Evolutionary conservation across 92 coral and sea anemone species (phyloP).

Genomic region (Bergia sp.): DNA sequence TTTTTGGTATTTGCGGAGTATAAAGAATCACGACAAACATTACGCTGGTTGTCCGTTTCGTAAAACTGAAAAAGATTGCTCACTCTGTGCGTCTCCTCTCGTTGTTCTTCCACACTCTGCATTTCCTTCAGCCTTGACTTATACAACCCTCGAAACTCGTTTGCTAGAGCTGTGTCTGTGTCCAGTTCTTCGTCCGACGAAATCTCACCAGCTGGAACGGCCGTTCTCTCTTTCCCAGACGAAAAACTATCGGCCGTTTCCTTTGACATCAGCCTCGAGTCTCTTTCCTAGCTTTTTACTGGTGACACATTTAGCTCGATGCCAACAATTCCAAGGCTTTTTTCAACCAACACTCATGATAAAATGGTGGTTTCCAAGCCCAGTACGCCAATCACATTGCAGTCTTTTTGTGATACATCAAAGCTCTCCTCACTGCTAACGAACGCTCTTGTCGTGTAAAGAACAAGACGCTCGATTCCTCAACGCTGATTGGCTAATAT

Average conservation of each 20-base stretch:
- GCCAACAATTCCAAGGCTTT: background rate
- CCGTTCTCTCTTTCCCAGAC: conserved; percentile 15
- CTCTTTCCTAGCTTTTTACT: background rate
- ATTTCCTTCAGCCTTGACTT: conserved; percentile 79
- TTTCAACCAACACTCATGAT: background rate
- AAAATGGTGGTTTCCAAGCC: background rate
- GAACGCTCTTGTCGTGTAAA: conserved; percentile 57
- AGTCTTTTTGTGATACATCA: background rate
- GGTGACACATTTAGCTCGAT: background rate
- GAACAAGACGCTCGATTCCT: conserved; percentile 81
- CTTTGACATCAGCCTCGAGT: conserved; percentile 35
- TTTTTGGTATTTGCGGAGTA: conserved; percentile 2
- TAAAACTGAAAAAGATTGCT: background rate
- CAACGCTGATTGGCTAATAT: conserved; percentile 74
- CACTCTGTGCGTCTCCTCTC: conserved; percentile 87
- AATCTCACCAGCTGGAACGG: conserved; percentile 55
- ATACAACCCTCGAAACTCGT: conserved; percentile 88
- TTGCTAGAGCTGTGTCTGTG: conserved; percentile 77
- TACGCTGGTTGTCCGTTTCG: conserved; percentile 10
- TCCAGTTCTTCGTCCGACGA: conserved; percentile 74
- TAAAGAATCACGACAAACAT: background rate
- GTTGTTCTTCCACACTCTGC: conserved; percentile 85
- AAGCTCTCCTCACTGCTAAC: conserved; percentile 30
- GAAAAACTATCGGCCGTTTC: conserved; percentile 20
- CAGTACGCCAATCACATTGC: background rate